Percentiles rank a stretch among this genome's conserved stretches.
These are phyloP conservation scores for Drosophila busckii DNA, from an alignment of 1,140 invertebrate genomes.

Conservation along the genomic window DNA sequence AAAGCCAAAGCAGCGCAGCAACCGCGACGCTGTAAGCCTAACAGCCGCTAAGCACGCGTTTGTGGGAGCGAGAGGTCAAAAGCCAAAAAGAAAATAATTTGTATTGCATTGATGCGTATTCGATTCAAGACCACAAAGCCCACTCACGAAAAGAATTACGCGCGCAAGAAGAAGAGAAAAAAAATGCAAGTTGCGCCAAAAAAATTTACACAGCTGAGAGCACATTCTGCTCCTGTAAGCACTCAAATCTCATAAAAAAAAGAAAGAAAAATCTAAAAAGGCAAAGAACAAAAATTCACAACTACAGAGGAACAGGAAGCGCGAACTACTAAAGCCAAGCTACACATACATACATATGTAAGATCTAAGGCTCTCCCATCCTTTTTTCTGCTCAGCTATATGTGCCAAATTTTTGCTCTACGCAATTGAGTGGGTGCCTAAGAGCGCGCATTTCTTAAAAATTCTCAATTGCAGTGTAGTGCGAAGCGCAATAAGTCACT, in stretches of 20 bases:
- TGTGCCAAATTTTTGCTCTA: too few species aligned
- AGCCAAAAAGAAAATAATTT: constrained; percentile 25
- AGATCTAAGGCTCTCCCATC: too few species aligned
- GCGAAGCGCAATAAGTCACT: too few species aligned
- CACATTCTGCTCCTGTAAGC: too few species aligned
- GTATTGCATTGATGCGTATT: constrained; percentile 57
- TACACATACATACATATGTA: constrained; percentile 40
- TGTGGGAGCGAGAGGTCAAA: not conserved
- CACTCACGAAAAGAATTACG: constrained; percentile 36
- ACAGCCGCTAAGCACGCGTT: constrained; percentile 1
- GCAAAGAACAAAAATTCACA: not conserved
- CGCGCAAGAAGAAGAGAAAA: constrained; percentile 5
- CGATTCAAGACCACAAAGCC: constrained; percentile 29
- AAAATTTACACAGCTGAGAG: constrained; percentile 27
- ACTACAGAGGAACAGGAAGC: constrained; percentile 7
- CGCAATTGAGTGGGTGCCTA: too few species aligned
- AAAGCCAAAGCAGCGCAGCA: constrained; percentile 21
- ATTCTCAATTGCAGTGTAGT: too few species aligned
- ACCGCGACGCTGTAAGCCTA: too few species aligned
- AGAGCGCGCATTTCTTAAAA: too few species aligned
- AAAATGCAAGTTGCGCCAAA: constrained; percentile 18
- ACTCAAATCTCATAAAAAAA: too few species aligned
- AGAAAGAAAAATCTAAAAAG: too few species aligned
- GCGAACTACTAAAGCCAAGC: constrained; percentile 37
- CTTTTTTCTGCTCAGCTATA: too few species aligned